Evolutionary conservation across 2,888 invertebrate species (phyloP), one percentile per base, ranked within the genome.

Genomic region (Orthonevra nobilis): DNA sequence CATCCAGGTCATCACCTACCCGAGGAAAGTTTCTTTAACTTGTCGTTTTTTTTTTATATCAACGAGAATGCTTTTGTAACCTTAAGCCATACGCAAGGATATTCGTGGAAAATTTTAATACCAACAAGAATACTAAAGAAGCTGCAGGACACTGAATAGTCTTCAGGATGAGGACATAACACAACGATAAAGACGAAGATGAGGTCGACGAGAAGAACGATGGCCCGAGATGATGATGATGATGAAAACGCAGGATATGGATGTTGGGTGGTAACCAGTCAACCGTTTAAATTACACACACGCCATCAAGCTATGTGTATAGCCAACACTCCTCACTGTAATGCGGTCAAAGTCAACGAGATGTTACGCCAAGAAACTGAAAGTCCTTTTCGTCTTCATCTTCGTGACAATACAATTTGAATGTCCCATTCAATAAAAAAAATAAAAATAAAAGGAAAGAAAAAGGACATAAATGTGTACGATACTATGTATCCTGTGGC

Each of bases 231-330:
- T 30, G 40, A 50, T 38, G 50, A 36, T 66, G 61, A 46, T 36
- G 32, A 54, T 12, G 7, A 30, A n/a, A 10, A 23, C 54, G 28
- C 46, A 69, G 58, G 60, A 68, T 58, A 68, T 60, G 66, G 63
- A 63, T 63, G 56, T 66, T 72, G 60, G 60, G 42, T 42, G 60
- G n/a, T n/a, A n/a, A 73, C 66, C 73, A 73, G 73, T 73, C 60
- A 79, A 79, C 48, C 79, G 48, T 66, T 79, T 79, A 73, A 79
- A 79, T 73, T 68, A 73, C 66, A 79, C 61, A 79, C 79, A 79
- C 73, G 72, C 73, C 79, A 79, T 73, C 74, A 46, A 69, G 52
- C 40, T 40, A 19, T 30, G 63, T 54, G 40, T 34, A 46, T 48
- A 34, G 69, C 34, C 58, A n/a, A n/a, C n/a, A n/a, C n/a, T n/a